These are phyloP conservation scores for Rhinoderma darwinii DNA, from an alignment of 2,113 vertebrate genomes.

Conservation along the genomic window DNA sequence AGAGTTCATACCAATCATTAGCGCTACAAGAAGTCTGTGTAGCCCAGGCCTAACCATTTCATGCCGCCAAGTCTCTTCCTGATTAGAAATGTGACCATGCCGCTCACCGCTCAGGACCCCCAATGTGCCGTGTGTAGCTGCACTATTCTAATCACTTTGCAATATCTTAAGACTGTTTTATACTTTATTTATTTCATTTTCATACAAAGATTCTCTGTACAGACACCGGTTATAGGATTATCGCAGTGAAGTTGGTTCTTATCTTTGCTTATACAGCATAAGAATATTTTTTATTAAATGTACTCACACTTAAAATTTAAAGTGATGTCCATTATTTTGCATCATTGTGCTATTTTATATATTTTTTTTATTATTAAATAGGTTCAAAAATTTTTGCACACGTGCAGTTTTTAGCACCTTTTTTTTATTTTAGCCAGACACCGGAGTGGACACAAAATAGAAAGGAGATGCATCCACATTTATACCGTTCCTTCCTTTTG, in stretches of 20 bases:
- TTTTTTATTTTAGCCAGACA: too few species aligned
- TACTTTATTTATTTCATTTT: conserved; percentile 5
- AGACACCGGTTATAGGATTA: background rate
- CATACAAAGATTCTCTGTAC: background rate
- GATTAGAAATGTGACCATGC: background rate
- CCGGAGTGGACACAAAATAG: too few species aligned
- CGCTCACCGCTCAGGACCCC: conserved; percentile 30
- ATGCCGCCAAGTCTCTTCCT: background rate
- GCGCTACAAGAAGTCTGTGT: background rate
- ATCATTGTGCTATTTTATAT: too few species aligned
- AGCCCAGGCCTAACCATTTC: background rate
- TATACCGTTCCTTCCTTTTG: too few species aligned
- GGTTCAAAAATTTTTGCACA: too few species aligned
- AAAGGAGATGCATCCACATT: too few species aligned
- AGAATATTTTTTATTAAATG: background rate
- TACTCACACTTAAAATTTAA: background rate
- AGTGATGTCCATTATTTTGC: background rate
- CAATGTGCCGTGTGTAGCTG: background rate
- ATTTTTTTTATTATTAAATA: background rate
- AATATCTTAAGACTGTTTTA: conserved; percentile 18
- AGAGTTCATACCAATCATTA: too few species aligned
- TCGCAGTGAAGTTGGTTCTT: background rate
- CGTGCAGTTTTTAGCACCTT: too few species aligned
- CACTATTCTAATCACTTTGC: background rate
- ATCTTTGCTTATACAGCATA: background rate